A percentile compares a stretch with the other conserved stretches of the same genome.
These are phyloP conservation scores for Apostichopus californicus DNA, from an alignment of 35 echinoderm and acorn worm genomes.

Conservation along the genomic window DNA sequence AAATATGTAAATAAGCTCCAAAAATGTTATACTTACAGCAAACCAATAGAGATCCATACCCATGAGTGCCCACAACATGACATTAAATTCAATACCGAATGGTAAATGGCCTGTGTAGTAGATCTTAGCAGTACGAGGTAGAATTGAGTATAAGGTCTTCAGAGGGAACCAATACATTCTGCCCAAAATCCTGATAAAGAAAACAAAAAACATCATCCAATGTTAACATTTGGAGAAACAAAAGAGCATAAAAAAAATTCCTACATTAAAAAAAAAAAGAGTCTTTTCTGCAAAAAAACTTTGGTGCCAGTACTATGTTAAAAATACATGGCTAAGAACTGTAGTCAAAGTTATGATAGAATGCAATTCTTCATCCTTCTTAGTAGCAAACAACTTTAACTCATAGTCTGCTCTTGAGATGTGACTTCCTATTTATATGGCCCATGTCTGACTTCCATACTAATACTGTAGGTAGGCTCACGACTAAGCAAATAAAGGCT, in stretches of 20 bases:
- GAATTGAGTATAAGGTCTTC: slow-evolving; percentile 86
- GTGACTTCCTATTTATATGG: no score
- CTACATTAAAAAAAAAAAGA: not conserved
- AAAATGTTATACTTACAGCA: slow-evolving; percentile 66
- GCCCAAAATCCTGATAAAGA: slow-evolving; percentile 66
- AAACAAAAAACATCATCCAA: not conserved
- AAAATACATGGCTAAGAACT: no score
- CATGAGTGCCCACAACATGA: slow-evolving; percentile 89
- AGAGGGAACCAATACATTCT: slow-evolving; percentile 98
- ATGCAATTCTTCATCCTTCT: no score
- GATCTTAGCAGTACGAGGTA: slow-evolving; percentile 74
- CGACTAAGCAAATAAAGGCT: no score
- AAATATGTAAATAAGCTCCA: no score
- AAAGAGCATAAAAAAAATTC: not conserved
- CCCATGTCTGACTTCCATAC: no score
- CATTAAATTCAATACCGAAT: slow-evolving; percentile 85
- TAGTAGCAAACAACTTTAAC: no score
- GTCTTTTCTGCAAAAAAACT: no score
- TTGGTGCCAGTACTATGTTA: no score
- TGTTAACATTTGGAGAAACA: not conserved
- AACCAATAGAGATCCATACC: slow-evolving; percentile 95
- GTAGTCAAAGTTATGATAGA: no score
- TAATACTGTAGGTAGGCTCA: no score
- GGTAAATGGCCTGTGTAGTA: slow-evolving; percentile 89
- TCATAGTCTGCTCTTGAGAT: no score